Base-by-base conservation (phyloP, 53 echinoderm and acorn worm genomes). In the Mesocentrotus franciscanus region DNA sequence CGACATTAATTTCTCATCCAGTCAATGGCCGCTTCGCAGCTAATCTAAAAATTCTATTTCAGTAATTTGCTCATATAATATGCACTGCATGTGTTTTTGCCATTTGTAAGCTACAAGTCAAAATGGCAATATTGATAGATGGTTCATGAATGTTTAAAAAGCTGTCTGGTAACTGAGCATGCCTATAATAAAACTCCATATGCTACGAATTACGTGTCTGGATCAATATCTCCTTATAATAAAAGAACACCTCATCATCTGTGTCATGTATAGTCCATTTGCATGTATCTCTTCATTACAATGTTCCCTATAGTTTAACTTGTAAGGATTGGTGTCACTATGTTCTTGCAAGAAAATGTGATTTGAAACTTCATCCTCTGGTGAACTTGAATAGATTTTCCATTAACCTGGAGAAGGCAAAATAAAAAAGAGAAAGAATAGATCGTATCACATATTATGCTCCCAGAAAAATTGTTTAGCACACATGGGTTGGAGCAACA, bases 171-270 rank as follows among this genome's bases (percentile, higher is more conserved):
- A 10, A 27, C 26, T 13, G 59, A 87, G 24, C 58, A 11, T 87
- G 87, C 59, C 57, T 56, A 10, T n/a, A n/a, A n/a, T n/a, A n/a
- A n/a, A n/a, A 24, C 27, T 57, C 87, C 8, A 15, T 58, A 58
- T 58, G 12, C 27, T 39, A n/a, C 24, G 11, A 87, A 56, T 83
- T 49, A 15, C 83, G 39, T 49, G 8, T 8, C 49, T 84, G 84
- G 84, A 84, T 84, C 84, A 84, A 84, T 84, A 84, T 49, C 55
- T 84, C 84, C 42, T 84, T 49, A 84, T 42, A 22, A 84, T 84
- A 22, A 55, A 84, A 42, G 26, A 84, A 84, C 6, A 84, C 87
- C 57, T 87, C 58, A 10, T 87, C 15, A 84, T 49, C 55, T 39
- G 84, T 49, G 22, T 84, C 84, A 42, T 84, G 55, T 58, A 75